Base-by-base conservation (phyloP, 1,140 invertebrate species). In the Lasioglossum baleicum region DNA sequence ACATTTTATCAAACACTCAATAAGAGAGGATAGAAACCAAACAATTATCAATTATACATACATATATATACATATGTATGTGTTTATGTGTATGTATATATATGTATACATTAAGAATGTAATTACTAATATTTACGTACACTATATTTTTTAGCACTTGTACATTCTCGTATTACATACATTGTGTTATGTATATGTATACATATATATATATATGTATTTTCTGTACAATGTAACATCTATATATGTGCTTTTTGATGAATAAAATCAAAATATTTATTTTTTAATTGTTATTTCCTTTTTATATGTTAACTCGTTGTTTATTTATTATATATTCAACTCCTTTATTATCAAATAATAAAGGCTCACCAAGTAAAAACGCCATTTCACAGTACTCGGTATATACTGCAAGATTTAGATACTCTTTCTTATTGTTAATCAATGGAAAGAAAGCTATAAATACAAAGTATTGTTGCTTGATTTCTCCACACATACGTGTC, bases 241-340 rank as follows among this genome's bases (percentile, higher is more conserved):
- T 82, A 87, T n/a, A n/a, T n/a, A n/a, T 75, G 63, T 61, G 65
- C 67, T 76, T 63, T 82, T 80, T 67, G 75, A 74, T 51, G 76
- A 86, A 89, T 87, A 86, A 87, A 88, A 87, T 85, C 56, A 82
- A 89, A 88, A 88, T 90, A 88, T 90, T 90, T 89, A 89, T 90
- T 90, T 90, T 88, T 83, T 40, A 51, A 40, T 56, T 6, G 42
- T 35, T n/a, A 71, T 73, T 68, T 71, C 68, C 22, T 69, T 72
- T 56, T 5, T 15, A 26, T 22, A 17, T 56, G 22, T 72, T 31
- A 2, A 7, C 4, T 15, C 7, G 10, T 13, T 51, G 4, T 51
- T 51, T 51, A 15, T 51, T 51, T 51, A 51, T 7, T 53, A n/a
- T 53, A 35, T 35, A 35, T 35, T 51, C 15, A 44, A 31, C 10